Conservation (phyloP, 2,797 vertebrate genomes). For the Catostomus latipinnis region DNA sequence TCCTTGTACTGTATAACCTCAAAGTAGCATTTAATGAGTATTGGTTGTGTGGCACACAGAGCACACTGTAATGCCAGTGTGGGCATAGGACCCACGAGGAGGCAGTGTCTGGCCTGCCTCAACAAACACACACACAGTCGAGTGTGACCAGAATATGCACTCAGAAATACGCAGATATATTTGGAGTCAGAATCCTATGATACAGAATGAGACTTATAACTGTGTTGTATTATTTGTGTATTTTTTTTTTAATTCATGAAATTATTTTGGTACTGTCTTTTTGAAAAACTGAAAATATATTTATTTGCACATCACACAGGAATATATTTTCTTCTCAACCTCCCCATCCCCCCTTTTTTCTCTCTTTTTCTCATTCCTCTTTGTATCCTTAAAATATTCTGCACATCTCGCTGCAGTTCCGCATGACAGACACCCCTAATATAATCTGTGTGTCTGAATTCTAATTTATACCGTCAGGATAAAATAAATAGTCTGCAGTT, state of each 20-base stretch:
- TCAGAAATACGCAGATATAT: conserved; percentile 44
- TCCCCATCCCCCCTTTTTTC: conserved; percentile 44
- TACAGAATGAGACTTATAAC: conserved; percentile 62
- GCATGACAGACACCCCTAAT: conserved; percentile 95
- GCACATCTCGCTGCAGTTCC: conserved; percentile 92
- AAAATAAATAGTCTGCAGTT: conserved; percentile 99
- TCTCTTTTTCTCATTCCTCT: conserved; percentile 48
- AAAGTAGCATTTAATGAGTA: conserved; percentile 57
- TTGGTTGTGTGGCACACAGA: conserved; percentile 69
- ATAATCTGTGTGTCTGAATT: conserved; percentile 98
- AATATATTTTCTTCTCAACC: conserved; percentile 12
- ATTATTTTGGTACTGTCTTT: conserved; percentile 14
- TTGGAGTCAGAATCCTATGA: conserved; percentile 56
- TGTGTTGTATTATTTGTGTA: conserved; percentile 57
- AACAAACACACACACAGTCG: conserved; percentile 7
- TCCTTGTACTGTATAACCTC: conserved; percentile 63
- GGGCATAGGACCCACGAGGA: conserved; percentile 78
- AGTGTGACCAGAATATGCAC: conserved; percentile 68
- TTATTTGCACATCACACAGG: conserved; percentile 21
- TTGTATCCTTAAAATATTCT: conserved; percentile 93
- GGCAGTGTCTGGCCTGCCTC: conserved; percentile 74
- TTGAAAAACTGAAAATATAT: conserved; percentile 48
- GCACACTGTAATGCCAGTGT: conserved; percentile 72
- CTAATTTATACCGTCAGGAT: conserved; percentile 98
- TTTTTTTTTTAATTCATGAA: background rate